Conservation (phyloP, 1,140 invertebrate genomes). For the Lasioglossum albipes region DNA sequence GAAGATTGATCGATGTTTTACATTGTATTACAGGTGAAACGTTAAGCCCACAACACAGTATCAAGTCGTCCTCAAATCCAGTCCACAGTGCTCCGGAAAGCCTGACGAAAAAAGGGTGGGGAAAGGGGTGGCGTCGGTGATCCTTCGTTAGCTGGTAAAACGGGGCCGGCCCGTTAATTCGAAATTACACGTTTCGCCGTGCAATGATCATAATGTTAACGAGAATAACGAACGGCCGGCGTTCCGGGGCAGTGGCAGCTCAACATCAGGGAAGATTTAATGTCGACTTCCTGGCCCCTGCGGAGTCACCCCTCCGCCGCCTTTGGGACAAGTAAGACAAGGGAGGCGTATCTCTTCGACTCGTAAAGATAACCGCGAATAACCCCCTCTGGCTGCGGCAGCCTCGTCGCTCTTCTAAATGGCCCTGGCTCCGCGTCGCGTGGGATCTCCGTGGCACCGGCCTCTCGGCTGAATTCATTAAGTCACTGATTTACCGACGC, state of each 20-base stretch:
- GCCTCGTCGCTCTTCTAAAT: constrained; percentile 40
- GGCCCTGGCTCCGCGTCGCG: constrained; percentile 7
- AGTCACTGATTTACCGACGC: constrained; percentile 76
- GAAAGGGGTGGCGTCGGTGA: no score
- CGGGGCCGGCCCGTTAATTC: not conserved
- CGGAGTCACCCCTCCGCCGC: constrained; percentile 21
- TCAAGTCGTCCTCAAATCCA: no score
- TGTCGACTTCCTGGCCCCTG: constrained; percentile 71
- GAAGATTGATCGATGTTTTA: no score
- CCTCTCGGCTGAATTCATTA: constrained; percentile 74
- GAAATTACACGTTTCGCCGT: constrained; percentile 45
- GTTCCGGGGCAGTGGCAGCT: constrained; percentile 51
- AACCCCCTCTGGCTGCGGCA: constrained; percentile 53
- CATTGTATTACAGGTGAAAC: no score
- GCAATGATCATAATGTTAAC: constrained; percentile 52
- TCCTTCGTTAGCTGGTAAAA: no score
- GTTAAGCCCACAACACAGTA: no score
- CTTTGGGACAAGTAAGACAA: constrained; percentile 53
- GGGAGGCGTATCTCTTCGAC: constrained; percentile 73
- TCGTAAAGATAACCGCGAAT: constrained; percentile 77
- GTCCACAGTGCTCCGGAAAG: no score
- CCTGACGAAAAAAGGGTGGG: no score
- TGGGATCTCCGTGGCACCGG: constrained; percentile 35
- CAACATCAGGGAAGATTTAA: constrained; percentile 73
- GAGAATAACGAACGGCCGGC: constrained; percentile 51